Evolutionary conservation across 2,113 vertebrate genomes (phyloP), one percentile per base, ranked within the genome.

Genomic region (Oxygymnocypris stewartii): DNA sequence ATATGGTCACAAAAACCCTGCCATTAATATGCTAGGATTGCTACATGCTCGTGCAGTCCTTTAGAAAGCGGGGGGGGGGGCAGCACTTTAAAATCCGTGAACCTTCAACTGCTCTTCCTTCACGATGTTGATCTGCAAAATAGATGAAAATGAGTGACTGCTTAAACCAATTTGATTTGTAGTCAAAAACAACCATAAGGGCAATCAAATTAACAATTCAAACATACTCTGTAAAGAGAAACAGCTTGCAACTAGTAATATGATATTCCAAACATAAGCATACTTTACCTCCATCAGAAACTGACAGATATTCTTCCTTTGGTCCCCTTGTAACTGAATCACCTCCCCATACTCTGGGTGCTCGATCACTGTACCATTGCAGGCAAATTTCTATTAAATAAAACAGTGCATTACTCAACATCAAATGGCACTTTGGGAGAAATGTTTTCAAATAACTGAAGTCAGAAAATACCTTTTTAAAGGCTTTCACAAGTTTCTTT

Each of bases 271-370:
- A 8, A 69, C 3, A 9, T 0, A 54, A 25, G 14, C 42, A 73
- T 13, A 3, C 3, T 35, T 69, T 83, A 98, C 98, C 92, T 98
- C 97, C 0, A 96, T 92, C 1, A 99, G 95, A 94, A 99, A 98
- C 92, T 96, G 95, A 93, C 97, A 97, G 90, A 98, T 98, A 94
- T 98, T 97, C 94, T 97, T 98, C 90, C 96, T 95, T 93, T 98
- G 97, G 94, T 99, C 97, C 71, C 97, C 97, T 85, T 99, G 97
- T 82, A 99, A 89, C 94, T 99, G 97, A 91, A 98, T 99, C 92
- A 98, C 98, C 96, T 99, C 96, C 94, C 97, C 97, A 96, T 98
- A 99, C 90, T 98, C 97, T 77, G 96, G 96, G 91, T 99, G 97
- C 83, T 98, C 96, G 73, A 98, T 97, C 90, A 98, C 98, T 90